Evolutionary conservation across 2,113 vertebrate species (phyloP).

Genomic region (Bufo bufo): DNA sequence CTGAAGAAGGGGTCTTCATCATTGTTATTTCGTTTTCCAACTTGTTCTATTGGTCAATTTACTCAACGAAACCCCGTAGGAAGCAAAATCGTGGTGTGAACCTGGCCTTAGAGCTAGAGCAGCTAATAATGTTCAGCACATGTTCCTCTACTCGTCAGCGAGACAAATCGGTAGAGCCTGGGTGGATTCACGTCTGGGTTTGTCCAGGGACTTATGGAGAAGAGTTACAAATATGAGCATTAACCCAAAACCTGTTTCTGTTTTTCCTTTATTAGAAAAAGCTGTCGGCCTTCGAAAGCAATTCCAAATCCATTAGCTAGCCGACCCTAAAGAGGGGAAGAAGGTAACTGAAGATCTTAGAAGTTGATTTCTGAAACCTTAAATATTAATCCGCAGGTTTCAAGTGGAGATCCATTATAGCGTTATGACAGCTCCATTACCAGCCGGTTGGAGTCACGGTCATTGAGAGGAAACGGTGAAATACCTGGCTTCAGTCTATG

Average conservation of each 20-base stretch:
- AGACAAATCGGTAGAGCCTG: slow-evolving; percentile 64
- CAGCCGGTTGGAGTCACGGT: slow-evolving; percentile 63
- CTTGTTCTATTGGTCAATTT: too few relatives aligned
- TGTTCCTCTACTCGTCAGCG: slow-evolving; percentile 60
- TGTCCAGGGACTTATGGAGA: slow-evolving; percentile 59
- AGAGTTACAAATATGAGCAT: slow-evolving; percentile 61
- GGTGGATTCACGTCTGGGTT: slow-evolving; percentile 61
- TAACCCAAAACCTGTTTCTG: slow-evolving; percentile 63
- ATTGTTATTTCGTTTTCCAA: too few relatives aligned
- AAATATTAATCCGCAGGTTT: slow-evolving; percentile 66
- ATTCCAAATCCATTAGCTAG: slow-evolving; percentile 67
- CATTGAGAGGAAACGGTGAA: slow-evolving; percentile 49
- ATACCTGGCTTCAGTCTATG: slow-evolving; percentile 25
- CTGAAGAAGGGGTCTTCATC: too few relatives aligned
- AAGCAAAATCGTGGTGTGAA: not conserved
- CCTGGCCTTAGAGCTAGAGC: slow-evolving; percentile 57
- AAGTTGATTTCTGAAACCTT: slow-evolving; percentile 73
- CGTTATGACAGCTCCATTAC: slow-evolving; percentile 65
- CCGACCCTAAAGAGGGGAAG: slow-evolving; percentile 50
- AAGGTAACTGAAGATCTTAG: slow-evolving; percentile 73
- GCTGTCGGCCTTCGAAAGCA: slow-evolving; percentile 65
- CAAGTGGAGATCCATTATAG: slow-evolving; percentile 72
- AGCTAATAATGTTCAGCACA: slow-evolving; percentile 63
- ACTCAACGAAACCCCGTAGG: too few relatives aligned
- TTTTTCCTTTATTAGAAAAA: slow-evolving; percentile 66